These are phyloP conservation scores for Sardinella longiceps DNA, from an alignment of 2,797 vertebrate species.

Conservation along the genomic window DNA sequence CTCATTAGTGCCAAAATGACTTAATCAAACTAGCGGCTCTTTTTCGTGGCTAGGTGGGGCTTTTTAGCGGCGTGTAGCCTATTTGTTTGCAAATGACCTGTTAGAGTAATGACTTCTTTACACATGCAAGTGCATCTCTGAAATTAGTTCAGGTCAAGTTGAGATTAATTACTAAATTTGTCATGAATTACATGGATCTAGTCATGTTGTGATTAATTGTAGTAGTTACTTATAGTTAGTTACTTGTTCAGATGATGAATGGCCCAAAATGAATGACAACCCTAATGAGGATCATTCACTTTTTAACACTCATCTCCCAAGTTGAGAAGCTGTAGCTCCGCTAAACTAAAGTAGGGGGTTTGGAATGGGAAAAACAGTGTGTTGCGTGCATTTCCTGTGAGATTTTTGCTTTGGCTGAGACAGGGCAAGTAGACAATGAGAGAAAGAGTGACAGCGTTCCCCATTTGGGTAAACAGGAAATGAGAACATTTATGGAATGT, in stretches of 20 bases:
- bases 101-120: neutral
- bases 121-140: neutral
- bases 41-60: slow-evolving; percentile 50
- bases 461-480: slow-evolving; percentile 69
- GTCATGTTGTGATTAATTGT: neutral
- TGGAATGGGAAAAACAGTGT: slow-evolving; percentile 62
- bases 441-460: slow-evolving; percentile 58
- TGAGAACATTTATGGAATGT: slow-evolving; percentile 58
- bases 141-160: neutral
- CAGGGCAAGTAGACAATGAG: slow-evolving; percentile 70
- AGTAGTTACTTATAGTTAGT: neutral
- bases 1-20: slow-evolving; percentile 63
- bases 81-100: slow-evolving; percentile 28
- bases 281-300: neutral
- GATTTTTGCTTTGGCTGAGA: slow-evolving; percentile 71
- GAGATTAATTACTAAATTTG: neutral
- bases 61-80: neutral
- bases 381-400: slow-evolving; percentile 73
- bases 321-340: neutral
- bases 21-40: slow-evolving; percentile 50
- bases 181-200: neutral
- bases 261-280: neutral
- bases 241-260: neutral
- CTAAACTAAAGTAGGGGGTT: neutral
- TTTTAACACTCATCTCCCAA: neutral